These are phyloP conservation scores for Delichon dasypus DNA, from an alignment of 2,797 vertebrate genomes.

Conservation along the genomic window DNA sequence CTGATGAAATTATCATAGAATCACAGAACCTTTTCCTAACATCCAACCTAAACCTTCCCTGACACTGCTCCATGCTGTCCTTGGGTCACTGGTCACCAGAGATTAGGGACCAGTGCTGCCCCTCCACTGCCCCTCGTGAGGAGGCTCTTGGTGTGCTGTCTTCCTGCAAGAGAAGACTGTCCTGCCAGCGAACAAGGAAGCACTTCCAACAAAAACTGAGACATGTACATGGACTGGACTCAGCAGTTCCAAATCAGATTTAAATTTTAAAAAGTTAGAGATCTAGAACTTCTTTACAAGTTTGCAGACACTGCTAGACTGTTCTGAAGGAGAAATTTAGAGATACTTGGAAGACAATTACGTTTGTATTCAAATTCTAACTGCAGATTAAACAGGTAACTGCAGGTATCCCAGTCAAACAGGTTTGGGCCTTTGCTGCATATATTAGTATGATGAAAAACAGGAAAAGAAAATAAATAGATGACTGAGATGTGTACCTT, in stretches of 20 bases:
- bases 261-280: background rate
- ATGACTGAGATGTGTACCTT: slow-evolving; percentile 9
- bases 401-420: background rate
- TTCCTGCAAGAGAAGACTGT: background rate
- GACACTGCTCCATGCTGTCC: background rate
- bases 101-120: background rate
- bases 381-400: background rate
- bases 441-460: slow-evolving; percentile 48
- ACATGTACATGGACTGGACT: background rate
- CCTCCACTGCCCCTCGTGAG: background rate
- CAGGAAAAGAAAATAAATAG: slow-evolving; percentile 64
- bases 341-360: background rate
- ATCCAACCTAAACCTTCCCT: background rate
- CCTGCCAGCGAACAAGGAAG: background rate
- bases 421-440: background rate
- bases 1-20: background rate
- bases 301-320: background rate
- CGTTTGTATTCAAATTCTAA: background rate
- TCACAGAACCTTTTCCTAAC: background rate
- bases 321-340: background rate
- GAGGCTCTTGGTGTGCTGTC: background rate
- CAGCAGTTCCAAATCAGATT: background rate
- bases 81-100: background rate
- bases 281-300: background rate
- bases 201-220: background rate